Evolutionary conservation across 2,888 invertebrate genomes (phyloP).

Genomic region (Cerastis leucographa): DNA sequence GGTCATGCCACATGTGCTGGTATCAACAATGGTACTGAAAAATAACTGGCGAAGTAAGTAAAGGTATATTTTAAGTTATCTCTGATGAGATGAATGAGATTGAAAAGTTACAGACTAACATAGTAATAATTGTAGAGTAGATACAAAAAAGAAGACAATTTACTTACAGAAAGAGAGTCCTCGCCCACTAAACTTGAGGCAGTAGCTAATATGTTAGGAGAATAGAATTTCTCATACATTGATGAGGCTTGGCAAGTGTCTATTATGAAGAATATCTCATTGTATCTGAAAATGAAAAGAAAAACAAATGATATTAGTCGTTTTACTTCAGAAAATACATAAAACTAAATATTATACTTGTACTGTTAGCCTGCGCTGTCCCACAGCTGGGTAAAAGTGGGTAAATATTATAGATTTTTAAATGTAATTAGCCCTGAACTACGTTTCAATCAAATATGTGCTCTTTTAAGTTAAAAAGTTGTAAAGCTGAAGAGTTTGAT

Average conservation of each 20-base stretch:
- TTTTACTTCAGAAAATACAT: too few relatives aligned
- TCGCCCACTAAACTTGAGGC: constrained; percentile 99
- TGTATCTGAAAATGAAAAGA: constrained; percentile 92
- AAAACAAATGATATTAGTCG: not conserved
- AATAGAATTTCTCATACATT: constrained; percentile 99
- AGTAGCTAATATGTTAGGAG: constrained; percentile 99
- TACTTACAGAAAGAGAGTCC: constrained; percentile 97
- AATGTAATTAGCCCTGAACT: not conserved
- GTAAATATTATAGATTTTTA: not conserved
- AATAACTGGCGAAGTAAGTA: not conserved
- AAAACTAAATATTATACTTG: too few relatives aligned
- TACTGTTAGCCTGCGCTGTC: too few relatives aligned
- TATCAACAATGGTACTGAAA: too few relatives aligned
- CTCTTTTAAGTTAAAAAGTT: too few relatives aligned
- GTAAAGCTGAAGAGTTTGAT: too few relatives aligned
- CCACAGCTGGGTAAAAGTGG: too few relatives aligned
- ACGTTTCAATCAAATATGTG: too few relatives aligned
- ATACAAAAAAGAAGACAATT: not conserved
- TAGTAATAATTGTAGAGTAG: not conserved
- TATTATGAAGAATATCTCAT: constrained; percentile 99
- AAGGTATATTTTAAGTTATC: not conserved
- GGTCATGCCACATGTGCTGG: too few relatives aligned
- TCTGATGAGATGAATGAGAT: not conserved
- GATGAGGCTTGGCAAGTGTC: constrained; percentile 99
- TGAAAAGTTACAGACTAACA: not conserved